Evolutionary conservation across 2,113 vertebrate genomes (phyloP).

Genomic region (Alexandromys fortis): DNA sequence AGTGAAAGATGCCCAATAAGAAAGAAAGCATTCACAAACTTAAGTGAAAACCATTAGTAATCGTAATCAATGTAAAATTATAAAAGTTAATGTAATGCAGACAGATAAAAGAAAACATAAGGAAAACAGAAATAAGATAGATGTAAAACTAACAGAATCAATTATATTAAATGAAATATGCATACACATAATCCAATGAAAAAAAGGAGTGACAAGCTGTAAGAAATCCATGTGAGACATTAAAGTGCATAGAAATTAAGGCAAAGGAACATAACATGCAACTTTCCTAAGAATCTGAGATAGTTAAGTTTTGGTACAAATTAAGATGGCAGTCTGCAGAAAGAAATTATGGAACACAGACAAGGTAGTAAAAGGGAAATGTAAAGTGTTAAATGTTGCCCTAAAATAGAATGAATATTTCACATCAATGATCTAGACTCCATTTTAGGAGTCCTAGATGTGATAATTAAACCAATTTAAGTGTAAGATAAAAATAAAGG

Average conservation of each 20-base stretch:
- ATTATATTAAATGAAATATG: neutral
- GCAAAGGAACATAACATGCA: neutral
- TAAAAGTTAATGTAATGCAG: neutral
- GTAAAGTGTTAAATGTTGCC: neutral
- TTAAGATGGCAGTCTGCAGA: slow-evolving; percentile 15
- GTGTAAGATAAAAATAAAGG: neutral
- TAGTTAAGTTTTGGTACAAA: neutral
- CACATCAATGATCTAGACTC: neutral
- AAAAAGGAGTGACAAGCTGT: neutral
- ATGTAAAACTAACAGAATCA: neutral
- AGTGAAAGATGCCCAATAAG: slow-evolving; percentile 8
- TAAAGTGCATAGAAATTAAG: neutral
- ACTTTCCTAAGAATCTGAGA: neutral
- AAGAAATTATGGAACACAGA: slow-evolving; percentile 2
- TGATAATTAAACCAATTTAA: slow-evolving; percentile 44
- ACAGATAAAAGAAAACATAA: neutral
- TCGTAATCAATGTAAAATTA: neutral
- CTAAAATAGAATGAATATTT: slow-evolving; percentile 30
- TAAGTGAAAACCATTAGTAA: neutral
- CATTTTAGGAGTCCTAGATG: neutral
- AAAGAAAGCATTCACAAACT: neutral
- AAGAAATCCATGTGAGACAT: neutral
- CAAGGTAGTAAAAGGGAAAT: neutral
- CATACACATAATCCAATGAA: neutral
- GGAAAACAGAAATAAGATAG: neutral